Percentiles rank a stretch among this genome's conserved stretches.
phyloP scores from a whole-genome alignment of 2,797 vertebrate genomes.

The Buceros bicornis region DNA sequence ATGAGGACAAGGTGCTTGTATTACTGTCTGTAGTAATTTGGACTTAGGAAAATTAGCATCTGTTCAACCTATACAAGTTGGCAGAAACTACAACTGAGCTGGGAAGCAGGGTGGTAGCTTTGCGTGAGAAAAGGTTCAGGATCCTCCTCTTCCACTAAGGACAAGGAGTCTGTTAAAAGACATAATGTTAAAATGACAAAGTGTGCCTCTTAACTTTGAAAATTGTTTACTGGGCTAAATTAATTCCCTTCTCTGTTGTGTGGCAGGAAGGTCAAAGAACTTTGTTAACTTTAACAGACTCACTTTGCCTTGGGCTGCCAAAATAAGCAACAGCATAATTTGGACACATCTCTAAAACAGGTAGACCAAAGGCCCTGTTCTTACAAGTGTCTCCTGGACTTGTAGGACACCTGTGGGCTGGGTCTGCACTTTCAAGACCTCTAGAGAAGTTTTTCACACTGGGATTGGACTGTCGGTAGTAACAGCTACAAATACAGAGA shows the following conservation, averaged over 20 bases:
- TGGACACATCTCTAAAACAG: neutral
- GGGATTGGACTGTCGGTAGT: neutral
- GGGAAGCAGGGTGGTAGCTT: neutral
- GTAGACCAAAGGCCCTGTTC: neutral
- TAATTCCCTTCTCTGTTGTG: neutral
- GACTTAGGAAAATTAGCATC: conserved; percentile 45
- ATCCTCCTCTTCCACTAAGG: neutral
- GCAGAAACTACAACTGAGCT: neutral
- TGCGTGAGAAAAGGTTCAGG: neutral
- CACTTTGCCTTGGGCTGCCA: neutral
- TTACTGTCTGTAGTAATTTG: conserved; percentile 55
- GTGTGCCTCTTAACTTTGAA: neutral
- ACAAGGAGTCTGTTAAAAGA: neutral
- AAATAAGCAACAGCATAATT: neutral
- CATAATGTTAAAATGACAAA: neutral
- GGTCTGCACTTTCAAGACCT: neutral
- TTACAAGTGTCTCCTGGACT: neutral
- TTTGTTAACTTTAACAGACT: neutral
- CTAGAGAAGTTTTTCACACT: neutral
- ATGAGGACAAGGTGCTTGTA: conserved; percentile 50
- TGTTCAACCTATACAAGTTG: conserved; percentile 3
- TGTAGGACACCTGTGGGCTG: neutral
- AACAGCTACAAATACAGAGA: neutral
- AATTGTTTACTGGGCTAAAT: neutral
- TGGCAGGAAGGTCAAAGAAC: neutral